These are phyloP conservation scores for Samia ricini DNA, from an alignment of 1,140 invertebrate species.

Conservation along the genomic window DNA sequence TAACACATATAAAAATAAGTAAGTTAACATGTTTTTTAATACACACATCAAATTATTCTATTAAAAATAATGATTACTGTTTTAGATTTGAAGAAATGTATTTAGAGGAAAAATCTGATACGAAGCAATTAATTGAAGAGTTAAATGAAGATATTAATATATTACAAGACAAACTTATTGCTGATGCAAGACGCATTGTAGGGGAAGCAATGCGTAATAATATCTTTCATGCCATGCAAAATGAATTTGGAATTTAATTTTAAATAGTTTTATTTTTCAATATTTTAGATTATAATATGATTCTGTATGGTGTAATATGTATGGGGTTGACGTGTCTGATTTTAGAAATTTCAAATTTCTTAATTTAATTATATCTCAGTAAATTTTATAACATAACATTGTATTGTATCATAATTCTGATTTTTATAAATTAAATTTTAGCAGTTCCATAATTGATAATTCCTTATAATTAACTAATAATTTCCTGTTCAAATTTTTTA, in stretches of 20 bases:
- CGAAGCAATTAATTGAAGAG: slow-evolving; percentile 45
- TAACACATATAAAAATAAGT: slow-evolving; percentile 53
- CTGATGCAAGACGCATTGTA: slow-evolving; percentile 53
- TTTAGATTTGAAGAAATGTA: slow-evolving; percentile 49
- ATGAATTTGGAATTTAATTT: slow-evolving; percentile 41
- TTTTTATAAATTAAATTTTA: no score
- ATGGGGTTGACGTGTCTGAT: no score
- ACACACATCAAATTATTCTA: not conserved
- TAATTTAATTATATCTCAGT: no score
- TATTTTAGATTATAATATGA: not conserved
- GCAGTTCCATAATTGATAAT: no score
- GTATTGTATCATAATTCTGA: no score
- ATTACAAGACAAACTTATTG: slow-evolving; percentile 52
- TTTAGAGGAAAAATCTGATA: slow-evolving; percentile 42
- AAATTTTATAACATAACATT: no score
- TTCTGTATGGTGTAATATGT: no score
- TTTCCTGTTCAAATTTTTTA: no score
- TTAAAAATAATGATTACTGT: slow-evolving; percentile 8
- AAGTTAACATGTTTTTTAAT: slow-evolving; percentile 15
- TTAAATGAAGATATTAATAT: slow-evolving; percentile 53
- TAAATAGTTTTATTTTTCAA: slow-evolving; percentile 5
- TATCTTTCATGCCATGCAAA: slow-evolving; percentile 55
- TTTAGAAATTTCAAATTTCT: no score
- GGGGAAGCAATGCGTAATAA: slow-evolving; percentile 46
- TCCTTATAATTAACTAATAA: no score